Evolutionary conservation across 2,797 vertebrate genomes (phyloP), one percentile per base, ranked within the genome.

Genomic region (Hephaestus fuliginosus): DNA sequence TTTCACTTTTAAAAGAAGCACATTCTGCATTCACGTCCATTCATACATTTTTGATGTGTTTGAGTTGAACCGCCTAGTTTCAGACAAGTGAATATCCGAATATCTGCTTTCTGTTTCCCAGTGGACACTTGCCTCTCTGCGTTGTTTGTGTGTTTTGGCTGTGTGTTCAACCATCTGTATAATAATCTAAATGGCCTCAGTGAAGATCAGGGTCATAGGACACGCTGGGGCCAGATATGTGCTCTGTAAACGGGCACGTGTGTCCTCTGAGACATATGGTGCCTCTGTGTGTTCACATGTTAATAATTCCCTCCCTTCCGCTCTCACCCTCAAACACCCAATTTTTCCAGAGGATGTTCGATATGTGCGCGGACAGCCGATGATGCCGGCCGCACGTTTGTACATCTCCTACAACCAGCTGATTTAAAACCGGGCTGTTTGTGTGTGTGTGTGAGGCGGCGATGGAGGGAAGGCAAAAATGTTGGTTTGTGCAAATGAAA

Each of bases 161-260:
- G 41, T 0, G 49, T 75, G 76, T 83, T 51, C 80, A 65, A 36
- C 82, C 83, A 85, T 81, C 88, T 87, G 84, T 79, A 86, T 84
- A 28, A 87, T 82, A 74, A 83, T 88, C 62, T 79, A 77, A 83
- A 86, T 71, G 84, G 71, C 84, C 76, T 22, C 46, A 12, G 77
- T 28, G 78, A 46, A 65, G 41, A 33, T 15, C 22, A 0, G 36
- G 79, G 79, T 89, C 84, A 81, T 2, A 20, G 78, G 70, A 15
- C 3, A 13, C 65, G 68, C 2, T 36, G 63, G n/a, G 79, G 72
- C 56, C 80, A 66, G 53, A 76, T 65, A 66, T 71, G 60, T 43
- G 62, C 77, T 75, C 70, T 77, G 48, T 68, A 77, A 70, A 33
- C 72, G 25, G 14, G 52, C 85, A 84, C 71, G 65, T 49, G 79